phyloP scores from a whole-genome alignment of 1,140 invertebrate species.

The Apocrypta bakeri region DNA sequence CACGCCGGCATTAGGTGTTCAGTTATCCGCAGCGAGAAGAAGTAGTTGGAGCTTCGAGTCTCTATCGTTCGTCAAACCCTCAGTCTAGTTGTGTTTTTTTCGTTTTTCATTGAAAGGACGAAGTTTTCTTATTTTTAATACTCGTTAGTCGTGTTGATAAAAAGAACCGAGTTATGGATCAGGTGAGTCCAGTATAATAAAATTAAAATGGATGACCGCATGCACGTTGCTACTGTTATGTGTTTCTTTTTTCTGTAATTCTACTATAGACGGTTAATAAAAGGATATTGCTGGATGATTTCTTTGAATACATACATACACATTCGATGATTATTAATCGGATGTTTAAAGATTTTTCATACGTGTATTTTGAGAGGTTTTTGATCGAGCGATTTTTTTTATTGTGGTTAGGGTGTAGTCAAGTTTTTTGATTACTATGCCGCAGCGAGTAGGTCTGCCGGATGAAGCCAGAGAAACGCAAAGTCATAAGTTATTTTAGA shows the following conservation, averaged over 20 bases:
- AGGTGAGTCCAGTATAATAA: constrained; percentile 21
- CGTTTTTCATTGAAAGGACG: neutral
- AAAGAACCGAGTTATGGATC: constrained; percentile 44
- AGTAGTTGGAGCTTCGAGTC: neutral
- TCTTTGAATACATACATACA: too few relatives aligned
- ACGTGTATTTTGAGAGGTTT: neutral
- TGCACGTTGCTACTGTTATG: neutral
- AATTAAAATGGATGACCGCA: constrained; percentile 5
- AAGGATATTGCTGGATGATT: neutral
- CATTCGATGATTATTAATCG: neutral
- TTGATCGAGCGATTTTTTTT: neutral
- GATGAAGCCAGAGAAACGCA: constrained; percentile 3
- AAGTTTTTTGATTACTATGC: neutral
- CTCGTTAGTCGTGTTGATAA: neutral
- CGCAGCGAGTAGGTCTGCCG: neutral
- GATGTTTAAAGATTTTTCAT: neutral
- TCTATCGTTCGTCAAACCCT: constrained; percentile 13
- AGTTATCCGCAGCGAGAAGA: neutral
- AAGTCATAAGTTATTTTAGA: neutral
- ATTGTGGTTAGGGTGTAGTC: constrained; percentile 1
- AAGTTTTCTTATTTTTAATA: neutral
- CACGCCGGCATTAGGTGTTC: constrained; percentile 20
- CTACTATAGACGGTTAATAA: neutral
- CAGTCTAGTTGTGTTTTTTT: neutral
- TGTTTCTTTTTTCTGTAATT: neutral